Evolutionary conservation across 2,797 vertebrate genomes (phyloP).

Genomic region (Mareca penelope): DNA sequence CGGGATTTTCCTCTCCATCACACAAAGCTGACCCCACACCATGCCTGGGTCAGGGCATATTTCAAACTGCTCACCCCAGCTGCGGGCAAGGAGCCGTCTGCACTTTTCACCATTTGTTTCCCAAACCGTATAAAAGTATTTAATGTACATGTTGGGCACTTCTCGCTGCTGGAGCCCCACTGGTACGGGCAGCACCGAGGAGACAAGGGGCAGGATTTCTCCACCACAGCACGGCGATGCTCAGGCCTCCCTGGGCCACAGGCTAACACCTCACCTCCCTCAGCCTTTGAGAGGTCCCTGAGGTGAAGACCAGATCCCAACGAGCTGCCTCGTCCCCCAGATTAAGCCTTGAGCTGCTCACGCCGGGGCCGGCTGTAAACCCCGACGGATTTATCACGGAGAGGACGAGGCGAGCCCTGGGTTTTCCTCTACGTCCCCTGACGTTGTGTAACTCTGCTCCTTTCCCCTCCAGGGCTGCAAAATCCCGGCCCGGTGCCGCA

Average conservation of each 20-base stretch:
- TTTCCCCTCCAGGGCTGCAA: background rate
- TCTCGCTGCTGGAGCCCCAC: background rate
- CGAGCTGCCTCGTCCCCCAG: background rate
- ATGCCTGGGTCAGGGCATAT: background rate
- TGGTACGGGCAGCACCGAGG: fast-evolving
- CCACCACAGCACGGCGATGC: background rate
- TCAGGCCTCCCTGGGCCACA: fast-evolving
- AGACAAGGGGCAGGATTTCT: fast-evolving
- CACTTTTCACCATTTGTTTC: background rate
- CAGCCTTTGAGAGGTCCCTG: background rate
- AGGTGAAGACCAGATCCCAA: background rate
- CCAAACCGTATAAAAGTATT: background rate
- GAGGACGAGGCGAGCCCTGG: background rate
- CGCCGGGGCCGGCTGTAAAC: background rate
- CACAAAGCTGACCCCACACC: background rate
- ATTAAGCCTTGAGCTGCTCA: background rate
- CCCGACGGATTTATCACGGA: fast-evolving
- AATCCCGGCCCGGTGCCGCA: background rate
- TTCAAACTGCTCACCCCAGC: fast-evolving
- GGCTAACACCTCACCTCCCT: fast-evolving
- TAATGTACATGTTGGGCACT: fast-evolving
- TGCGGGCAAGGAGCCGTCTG: fast-evolving
- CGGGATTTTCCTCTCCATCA: background rate
- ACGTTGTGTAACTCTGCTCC: background rate
- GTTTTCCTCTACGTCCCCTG: fast-evolving